Evolutionary conservation across 2,113 vertebrate species (phyloP).

Genomic region (Cyanistes caeruleus): DNA sequence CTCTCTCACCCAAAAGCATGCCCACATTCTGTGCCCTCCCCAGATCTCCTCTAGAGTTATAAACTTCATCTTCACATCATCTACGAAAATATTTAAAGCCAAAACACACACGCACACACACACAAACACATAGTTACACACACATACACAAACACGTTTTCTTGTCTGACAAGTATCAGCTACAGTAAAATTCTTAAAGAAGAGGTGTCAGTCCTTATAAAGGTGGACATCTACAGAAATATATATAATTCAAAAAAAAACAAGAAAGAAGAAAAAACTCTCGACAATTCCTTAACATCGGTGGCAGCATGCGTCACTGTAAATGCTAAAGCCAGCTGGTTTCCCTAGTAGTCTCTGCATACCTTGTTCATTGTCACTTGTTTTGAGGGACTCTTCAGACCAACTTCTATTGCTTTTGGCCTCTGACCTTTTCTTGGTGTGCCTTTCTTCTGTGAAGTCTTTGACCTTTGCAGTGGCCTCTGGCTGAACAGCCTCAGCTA

Average conservation of each 20-base stretch:
- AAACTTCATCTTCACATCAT: background rate
- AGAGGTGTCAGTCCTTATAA: conserved; percentile 16
- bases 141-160: conserved; percentile 49
- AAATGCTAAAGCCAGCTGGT: conserved; percentile 68
- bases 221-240: conserved; percentile 50
- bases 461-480: conserved; percentile 82
- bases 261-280: background rate
- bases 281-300: conserved; percentile 52
- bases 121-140: conserved; percentile 21
- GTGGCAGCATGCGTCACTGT: conserved; percentile 76
- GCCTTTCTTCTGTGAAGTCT: conserved; percentile 82
- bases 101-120: background rate
- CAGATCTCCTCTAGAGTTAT: background rate
- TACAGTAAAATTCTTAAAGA: conserved; percentile 14
- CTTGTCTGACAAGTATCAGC: conserved; percentile 22
- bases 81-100: background rate
- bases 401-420: conserved; percentile 89
- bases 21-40: background rate
- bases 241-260: background rate
- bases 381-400: conserved; percentile 87
- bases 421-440: conserved; percentile 86
- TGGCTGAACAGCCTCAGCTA: conserved; percentile 79
- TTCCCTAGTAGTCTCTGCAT: conserved; percentile 63
- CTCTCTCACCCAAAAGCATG: background rate
- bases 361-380: conserved; percentile 87